Conservation (phyloP, 2,888 invertebrate species). For the Spilosoma lubricipeda region DNA sequence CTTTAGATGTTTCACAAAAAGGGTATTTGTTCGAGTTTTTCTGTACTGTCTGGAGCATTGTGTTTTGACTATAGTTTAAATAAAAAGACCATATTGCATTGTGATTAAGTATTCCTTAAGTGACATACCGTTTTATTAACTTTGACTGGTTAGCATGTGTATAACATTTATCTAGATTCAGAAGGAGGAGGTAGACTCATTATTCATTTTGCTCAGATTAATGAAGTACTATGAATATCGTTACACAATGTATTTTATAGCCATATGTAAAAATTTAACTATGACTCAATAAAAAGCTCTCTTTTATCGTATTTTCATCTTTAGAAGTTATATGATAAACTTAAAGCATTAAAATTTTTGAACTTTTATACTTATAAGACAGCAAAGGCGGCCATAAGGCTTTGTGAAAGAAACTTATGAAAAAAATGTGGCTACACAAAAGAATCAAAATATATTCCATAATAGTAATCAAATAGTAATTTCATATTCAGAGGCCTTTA, state of each 20-base stretch:
- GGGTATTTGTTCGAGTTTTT: conserved; percentile 39
- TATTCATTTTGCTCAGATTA: not conserved
- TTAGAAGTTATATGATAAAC: not conserved
- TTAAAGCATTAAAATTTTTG: not conserved
- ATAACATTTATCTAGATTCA: conserved; percentile 20
- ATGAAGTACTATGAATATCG: not conserved
- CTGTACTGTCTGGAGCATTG: conserved; percentile 37
- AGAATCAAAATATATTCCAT: not conserved
- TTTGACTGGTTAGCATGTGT: conserved; percentile 63
- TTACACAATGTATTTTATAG: not conserved
- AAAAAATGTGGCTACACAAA: not conserved
- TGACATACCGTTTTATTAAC: conserved; percentile 55
- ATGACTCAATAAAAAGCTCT: not conserved
- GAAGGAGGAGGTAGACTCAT: not conserved
- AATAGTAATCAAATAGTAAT: not conserved
- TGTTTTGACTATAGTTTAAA: conserved; percentile 21
- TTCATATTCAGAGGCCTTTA: not conserved
- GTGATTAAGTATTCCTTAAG: conserved; percentile 47
- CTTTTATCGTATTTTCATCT: not conserved
- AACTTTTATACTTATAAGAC: not conserved
- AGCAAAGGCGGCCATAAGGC: not conserved
- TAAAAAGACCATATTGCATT: conserved; percentile 38
- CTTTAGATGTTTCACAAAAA: conserved; percentile 21
- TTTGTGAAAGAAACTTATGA: not conserved
- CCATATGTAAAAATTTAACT: not conserved